phyloP scores from a whole-genome alignment of 2,113 vertebrate species.

The Dendropsophus ebraccatus region DNA sequence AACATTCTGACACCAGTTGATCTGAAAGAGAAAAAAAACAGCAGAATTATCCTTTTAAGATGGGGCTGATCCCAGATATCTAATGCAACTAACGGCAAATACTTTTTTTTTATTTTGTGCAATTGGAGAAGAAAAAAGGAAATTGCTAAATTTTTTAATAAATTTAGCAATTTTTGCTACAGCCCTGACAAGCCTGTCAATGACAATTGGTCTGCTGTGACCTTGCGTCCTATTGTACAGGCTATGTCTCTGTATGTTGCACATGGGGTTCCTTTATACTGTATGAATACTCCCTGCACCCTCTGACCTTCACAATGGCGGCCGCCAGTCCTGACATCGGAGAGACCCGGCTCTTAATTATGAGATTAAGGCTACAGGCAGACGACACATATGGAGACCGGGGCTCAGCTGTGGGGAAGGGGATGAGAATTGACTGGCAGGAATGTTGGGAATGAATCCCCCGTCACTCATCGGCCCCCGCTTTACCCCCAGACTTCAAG shows the following conservation, averaged over 20 bases:
- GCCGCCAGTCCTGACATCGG: not conserved
- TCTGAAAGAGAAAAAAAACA: too few relatives aligned
- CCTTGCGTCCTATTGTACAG: not conserved
- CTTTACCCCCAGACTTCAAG: slow-evolving; percentile 29
- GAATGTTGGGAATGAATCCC: slow-evolving; percentile 38
- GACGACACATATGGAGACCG: slow-evolving; percentile 3
- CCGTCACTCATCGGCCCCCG: slow-evolving; percentile 26
- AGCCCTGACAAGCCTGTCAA: not conserved
- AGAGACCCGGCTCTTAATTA: slow-evolving; percentile 22
- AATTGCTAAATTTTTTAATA: too few relatives aligned
- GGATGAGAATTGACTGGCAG: slow-evolving; percentile 12
- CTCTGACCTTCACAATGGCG: slow-evolving; percentile 35
- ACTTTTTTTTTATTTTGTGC: too few relatives aligned
- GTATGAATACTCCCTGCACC: not conserved
- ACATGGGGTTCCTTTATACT: not conserved
- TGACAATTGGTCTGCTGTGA: not conserved
- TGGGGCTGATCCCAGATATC: too few relatives aligned
- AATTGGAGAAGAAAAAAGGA: too few relatives aligned
- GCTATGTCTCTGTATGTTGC: not conserved
- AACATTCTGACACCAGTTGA: too few relatives aligned
- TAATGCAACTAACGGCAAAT: too few relatives aligned
- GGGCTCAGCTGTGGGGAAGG: slow-evolving; percentile 17
- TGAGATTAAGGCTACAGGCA: slow-evolving; percentile 5
- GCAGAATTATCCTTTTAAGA: too few relatives aligned
- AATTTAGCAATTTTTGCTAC: not conserved